Base-by-base conservation (phyloP, 2,113 vertebrate genomes). In the Bubo scandiacus region DNA sequence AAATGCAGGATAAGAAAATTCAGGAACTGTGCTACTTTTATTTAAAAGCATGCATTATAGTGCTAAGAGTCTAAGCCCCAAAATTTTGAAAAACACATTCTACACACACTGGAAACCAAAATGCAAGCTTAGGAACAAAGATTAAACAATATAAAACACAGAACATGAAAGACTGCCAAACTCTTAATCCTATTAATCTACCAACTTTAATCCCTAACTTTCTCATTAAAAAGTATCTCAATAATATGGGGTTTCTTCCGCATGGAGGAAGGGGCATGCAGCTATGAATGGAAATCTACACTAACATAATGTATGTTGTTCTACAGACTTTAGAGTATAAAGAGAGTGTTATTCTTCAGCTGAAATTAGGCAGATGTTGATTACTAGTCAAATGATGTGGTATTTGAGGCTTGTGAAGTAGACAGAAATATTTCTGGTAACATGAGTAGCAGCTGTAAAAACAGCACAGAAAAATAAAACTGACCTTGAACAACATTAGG, bases 391-490 rank as follows among this genome's bases (percentile, higher is more conserved):
- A 96, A 86, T 89, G 88, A 92, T 96, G 95, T 94, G 95, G 97
- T 62, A 82, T 80, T 88, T 86, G 95, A 91, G 92, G 92, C 95
- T 97, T 70, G 94, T 40, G 86, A 95, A 77, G 83, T 61, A 86
- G 74, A 65, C 73, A 87, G 92, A 95, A 96, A 88, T 88, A 90
- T 73, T 95, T 82, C 86, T 95, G 92, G 89, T 95, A 92, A 95
- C 91, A 73, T 3, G 43, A 90, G 94, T 26, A 88, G 95, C 97
- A 97, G 96, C 96, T 97, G 97, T 95, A 62, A 96, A 97, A 96
- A 96, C 96, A 96, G 75, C 5, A 6, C 57, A 82, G 88, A 66
- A 82, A 90, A 93, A 94, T 52, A 91, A 88, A 87, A 58, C 65
- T 77, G 86, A 73, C 94, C 92, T 90, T 92, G 86, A 82, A 54